Evolutionary conservation across 2,888 invertebrate species (phyloP), one percentile per base, ranked within the genome.

Genomic region (Bibio marci): DNA sequence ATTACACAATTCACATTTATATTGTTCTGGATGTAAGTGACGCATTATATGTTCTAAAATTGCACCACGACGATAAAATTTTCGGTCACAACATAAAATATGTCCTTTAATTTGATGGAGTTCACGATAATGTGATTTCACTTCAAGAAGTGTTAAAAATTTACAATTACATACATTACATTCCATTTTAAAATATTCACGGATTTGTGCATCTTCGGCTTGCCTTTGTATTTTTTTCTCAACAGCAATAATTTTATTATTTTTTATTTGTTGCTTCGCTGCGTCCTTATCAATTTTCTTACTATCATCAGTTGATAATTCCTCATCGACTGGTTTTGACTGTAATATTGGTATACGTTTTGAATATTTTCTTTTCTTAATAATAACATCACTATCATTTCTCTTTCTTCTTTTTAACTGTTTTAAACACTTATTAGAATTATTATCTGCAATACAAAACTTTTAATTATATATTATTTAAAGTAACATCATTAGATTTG

Each of bases 41-140:
- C 54, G 52, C 32, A 57, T 54, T 2, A 61, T 55, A 41, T 61
- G 61, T 37, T 59, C 60, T 5, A 58, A 51, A 34, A 61, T 50
- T 10, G 54, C 50, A 5, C 54, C 52, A 2, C 58, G 52, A 32
- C 56, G 56, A 32, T 52, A 55, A 31, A 59, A 57, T 42, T 59
- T 60, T 35, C 56, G 55, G 38, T 57, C 56, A 41, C 61, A 61
- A 33, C 61, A 61, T 7, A 52, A 44, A 1, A 54, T 50, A 40
- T 57, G 61, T 3, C 59, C 61, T 22, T 50, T 50, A 10, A 48
- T 48, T 26, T 55, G 48, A 42, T 62, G 61, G 2, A 47, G 45
- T 1, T 48, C 50, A 38, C 54, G 52, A 36, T 56, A 62, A 41
- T 62, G 61, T 19, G 52, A 50, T 8, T 53, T 49, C 8, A 60